These are phyloP conservation scores for Polypedilum vanderplanki DNA, from an alignment of 1,140 invertebrate species.

Conservation along the genomic window DNA sequence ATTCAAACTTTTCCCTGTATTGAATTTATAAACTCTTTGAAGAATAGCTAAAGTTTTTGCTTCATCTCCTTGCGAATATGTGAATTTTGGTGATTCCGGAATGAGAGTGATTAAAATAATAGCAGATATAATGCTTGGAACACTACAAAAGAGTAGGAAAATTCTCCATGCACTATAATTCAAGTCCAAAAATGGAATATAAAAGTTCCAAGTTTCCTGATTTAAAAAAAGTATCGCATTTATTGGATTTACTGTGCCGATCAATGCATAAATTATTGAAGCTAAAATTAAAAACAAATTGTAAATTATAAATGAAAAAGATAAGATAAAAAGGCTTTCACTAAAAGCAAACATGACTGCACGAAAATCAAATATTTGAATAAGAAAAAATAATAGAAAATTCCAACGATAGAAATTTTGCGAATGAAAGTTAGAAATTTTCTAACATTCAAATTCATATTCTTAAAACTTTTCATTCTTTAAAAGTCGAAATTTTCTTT, in stretches of 20 bases:
- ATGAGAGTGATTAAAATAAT: background rate
- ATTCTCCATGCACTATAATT: conserved; percentile 31
- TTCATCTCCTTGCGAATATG: background rate
- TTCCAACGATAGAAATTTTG: too few relatives aligned
- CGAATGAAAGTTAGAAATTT: too few relatives aligned
- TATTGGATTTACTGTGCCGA: background rate
- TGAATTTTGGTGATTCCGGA: conserved; percentile 29
- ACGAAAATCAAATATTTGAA: too few relatives aligned
- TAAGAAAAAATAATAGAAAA: too few relatives aligned
- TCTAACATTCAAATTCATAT: too few relatives aligned
- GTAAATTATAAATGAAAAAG: background rate
- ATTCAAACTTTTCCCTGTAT: conserved; percentile 46
- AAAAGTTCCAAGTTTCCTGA: conserved; percentile 33
- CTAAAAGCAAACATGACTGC: background rate
- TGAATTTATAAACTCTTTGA: conserved; percentile 47
- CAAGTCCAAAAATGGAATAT: conserved; percentile 34
- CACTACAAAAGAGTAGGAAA: background rate
- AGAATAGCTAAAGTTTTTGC: background rate
- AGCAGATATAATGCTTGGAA: too few relatives aligned
- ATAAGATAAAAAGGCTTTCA: background rate
- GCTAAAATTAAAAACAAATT: background rate
- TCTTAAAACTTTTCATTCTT: too few relatives aligned
- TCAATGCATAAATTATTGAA: background rate
- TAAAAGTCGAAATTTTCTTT: too few relatives aligned
- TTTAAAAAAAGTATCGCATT: conserved; percentile 36